A percentile compares a stretch with the other conserved stretches of the same genome.
Evolutionary conservation across 2,888 invertebrate species (phyloP).

Genomic region (Anoplius nigerrimus): DNA sequence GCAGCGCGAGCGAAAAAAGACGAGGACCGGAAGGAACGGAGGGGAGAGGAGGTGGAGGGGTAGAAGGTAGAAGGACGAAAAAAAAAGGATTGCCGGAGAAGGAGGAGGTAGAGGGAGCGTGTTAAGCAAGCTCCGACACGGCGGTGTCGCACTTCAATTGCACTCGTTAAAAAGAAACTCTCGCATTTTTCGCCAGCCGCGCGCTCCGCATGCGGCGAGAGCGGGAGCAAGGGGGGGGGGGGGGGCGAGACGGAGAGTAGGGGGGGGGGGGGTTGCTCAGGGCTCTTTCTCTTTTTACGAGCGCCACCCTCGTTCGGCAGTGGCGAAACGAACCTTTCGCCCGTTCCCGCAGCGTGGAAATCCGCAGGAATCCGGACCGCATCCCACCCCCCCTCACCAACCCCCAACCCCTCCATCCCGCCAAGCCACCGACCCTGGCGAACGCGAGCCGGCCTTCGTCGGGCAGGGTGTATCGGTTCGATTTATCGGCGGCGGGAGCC

Average conservation of each 20-base stretch:
- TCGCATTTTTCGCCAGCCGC: constrained; percentile 1
- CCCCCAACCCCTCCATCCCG: no score
- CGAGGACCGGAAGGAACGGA: neutral
- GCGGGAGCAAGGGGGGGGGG: no score
- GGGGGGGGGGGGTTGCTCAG: neutral
- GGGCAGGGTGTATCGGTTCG: no score
- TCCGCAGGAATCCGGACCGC: no score
- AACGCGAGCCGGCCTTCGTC: no score
- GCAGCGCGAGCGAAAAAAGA: neutral
- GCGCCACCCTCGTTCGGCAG: neutral
- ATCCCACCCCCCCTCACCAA: no score
- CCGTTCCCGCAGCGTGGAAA: no score
- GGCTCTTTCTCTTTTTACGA: neutral
- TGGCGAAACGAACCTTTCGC: neutral
- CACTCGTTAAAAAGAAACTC: constrained; percentile 18
- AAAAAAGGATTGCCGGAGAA: neutral
- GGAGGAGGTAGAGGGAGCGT: no score
- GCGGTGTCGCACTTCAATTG: constrained; percentile 9
- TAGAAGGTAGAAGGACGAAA: neutral
- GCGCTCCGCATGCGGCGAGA: neutral
- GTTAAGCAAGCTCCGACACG: neutral
- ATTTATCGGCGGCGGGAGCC: no score
- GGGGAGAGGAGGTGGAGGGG: neutral
- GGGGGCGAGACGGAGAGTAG: no score
- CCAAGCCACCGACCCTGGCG: no score